Conservation (phyloP, 2,888 invertebrate genomes). For the Eilema caniola region DNA sequence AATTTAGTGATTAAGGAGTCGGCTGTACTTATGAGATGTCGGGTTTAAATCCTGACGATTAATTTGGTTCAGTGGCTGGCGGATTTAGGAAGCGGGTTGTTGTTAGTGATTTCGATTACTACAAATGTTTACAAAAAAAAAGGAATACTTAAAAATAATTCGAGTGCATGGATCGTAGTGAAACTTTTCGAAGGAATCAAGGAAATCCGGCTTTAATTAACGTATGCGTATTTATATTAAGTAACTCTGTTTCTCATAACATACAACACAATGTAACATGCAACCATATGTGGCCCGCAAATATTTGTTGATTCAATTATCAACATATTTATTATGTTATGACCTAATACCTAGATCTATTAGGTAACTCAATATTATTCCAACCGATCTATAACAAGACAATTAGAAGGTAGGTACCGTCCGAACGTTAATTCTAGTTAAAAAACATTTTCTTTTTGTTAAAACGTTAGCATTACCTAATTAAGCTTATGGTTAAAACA, state of each 20-base stretch:
- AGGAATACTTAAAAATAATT: too few relatives aligned
- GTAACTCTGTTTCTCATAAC: not conserved
- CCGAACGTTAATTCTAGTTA: not conserved
- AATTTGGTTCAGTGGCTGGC: too few relatives aligned
- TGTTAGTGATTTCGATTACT: too few relatives aligned
- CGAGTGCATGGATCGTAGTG: not conserved
- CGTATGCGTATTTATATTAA: too few relatives aligned
- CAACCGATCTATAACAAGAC: not conserved
- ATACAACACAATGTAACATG: not conserved
- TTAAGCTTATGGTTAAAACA: not conserved
- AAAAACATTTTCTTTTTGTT: not conserved
- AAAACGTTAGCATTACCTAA: too few relatives aligned
- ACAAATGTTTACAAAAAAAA: too few relatives aligned
- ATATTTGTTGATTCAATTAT: slow-evolving; percentile 1
- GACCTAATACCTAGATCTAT: too few relatives aligned
- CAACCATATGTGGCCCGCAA: not conserved
- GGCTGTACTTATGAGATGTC: too few relatives aligned
- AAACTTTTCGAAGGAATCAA: not conserved
- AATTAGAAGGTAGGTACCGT: not conserved
- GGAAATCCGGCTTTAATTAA: not conserved
- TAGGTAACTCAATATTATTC: too few relatives aligned
- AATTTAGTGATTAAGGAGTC: too few relatives aligned
- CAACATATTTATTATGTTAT: not conserved
- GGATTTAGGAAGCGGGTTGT: too few relatives aligned
- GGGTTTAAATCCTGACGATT: too few relatives aligned